phyloP scores from a whole-genome alignment of 2,797 vertebrate genomes.

The Amphiprion clarkii region DNA sequence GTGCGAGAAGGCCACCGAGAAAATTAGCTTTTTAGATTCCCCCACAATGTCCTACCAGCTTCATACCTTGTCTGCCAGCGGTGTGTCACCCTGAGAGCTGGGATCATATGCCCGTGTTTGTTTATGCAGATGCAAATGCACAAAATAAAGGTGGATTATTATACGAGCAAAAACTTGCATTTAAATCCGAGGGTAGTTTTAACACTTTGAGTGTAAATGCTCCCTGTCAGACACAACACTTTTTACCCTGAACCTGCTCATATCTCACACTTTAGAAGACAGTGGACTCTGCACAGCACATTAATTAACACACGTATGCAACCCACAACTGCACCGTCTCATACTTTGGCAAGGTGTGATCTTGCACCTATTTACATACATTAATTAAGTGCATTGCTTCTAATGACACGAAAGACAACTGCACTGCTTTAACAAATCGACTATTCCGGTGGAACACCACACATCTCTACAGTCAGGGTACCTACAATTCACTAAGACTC shows the following conservation, averaged over 20 bases:
- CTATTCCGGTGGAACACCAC: slow-evolving; percentile 44
- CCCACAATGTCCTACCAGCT: slow-evolving; percentile 63
- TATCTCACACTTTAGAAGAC: slow-evolving; percentile 88
- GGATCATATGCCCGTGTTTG: slow-evolving; percentile 47
- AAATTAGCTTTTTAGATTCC: slow-evolving; percentile 82
- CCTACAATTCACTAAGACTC: slow-evolving; percentile 26
- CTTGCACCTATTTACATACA: slow-evolving; percentile 75
- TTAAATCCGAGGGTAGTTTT: slow-evolving; percentile 16
- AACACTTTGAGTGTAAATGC: slow-evolving; percentile 2
- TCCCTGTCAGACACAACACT: slow-evolving; percentile 31
- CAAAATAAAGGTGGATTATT: neutral
- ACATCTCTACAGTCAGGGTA: slow-evolving; percentile 42
- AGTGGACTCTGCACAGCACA: slow-evolving; percentile 84
- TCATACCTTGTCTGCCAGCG: slow-evolving; percentile 44
- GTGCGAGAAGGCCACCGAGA: slow-evolving; percentile 70
- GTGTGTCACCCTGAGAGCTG: slow-evolving; percentile 52
- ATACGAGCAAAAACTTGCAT: slow-evolving; percentile 1
- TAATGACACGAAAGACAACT: slow-evolving; percentile 64
- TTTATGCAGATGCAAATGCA: slow-evolving; percentile 27
- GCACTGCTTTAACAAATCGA: slow-evolving; percentile 55
- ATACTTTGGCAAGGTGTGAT: slow-evolving; percentile 73
- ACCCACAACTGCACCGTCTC: slow-evolving; percentile 47
- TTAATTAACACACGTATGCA: slow-evolving; percentile 63
- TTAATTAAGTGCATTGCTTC: slow-evolving; percentile 72
- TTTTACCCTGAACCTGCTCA: slow-evolving; percentile 65